Conservation (phyloP, 1,140 invertebrate species). For the Caenorhabditis brenneri region DNA sequence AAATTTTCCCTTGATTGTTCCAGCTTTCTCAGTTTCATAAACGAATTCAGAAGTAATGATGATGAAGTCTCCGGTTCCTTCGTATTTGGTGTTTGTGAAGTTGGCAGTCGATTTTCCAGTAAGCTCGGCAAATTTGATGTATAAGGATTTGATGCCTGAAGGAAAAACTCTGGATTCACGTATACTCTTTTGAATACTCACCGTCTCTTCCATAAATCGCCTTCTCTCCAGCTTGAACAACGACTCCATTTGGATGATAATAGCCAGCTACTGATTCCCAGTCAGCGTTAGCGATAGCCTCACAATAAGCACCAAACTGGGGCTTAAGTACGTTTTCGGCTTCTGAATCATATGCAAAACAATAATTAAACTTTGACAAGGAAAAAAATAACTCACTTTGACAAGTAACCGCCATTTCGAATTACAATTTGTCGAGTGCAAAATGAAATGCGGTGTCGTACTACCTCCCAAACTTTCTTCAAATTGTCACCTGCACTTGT, state of each 20-base stretch:
- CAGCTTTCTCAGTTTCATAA: background rate
- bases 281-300: background rate
- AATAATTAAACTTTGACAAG: too few species aligned
- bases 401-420: too few species aligned
- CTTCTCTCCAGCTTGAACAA: background rate
- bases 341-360: too few species aligned
- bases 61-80: background rate
- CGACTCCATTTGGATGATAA: constrained; percentile 18
- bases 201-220: background rate
- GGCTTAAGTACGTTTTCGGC: background rate
- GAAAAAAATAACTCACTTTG: too few species aligned
- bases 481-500: background rate
- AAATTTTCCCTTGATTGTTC: background rate
- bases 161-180: background rate
- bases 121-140: background rate
- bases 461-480: too few species aligned
- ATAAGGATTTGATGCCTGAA: background rate
- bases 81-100: background rate
- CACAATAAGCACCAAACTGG: background rate
- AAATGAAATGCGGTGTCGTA: too few species aligned
- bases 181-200: too few species aligned
- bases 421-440: too few species aligned
- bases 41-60: background rate
- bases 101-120: background rate
- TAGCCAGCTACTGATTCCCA: background rate